Evolutionary conservation across 53 echinoderm and acorn worm genomes (phyloP).

Genomic region (Paracentrotus lividus): DNA sequence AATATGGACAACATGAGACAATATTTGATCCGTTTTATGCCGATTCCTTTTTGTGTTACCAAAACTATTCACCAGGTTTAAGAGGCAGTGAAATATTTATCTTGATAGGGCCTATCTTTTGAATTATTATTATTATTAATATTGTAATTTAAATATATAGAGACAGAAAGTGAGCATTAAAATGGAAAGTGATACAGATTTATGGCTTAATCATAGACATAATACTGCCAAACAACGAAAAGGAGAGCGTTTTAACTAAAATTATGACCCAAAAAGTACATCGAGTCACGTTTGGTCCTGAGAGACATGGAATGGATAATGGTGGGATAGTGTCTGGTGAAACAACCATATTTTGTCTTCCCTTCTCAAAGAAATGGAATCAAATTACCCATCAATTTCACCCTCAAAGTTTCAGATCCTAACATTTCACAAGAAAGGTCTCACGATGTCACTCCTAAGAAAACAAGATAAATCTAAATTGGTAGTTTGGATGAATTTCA

Average conservation of each 20-base stretch:
- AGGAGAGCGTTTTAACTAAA: neutral
- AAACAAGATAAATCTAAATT: neutral
- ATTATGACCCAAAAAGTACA: neutral
- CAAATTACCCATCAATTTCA: conserved; percentile 37
- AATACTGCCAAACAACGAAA: neutral
- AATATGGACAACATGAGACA: too few species aligned
- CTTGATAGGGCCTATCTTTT: too few species aligned
- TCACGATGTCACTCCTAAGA: conserved; percentile 24
- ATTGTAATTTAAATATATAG: too few species aligned
- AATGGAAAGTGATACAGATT: neutral
- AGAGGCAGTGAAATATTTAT: too few species aligned
- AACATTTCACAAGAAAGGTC: conserved; percentile 27
- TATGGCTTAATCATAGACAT: neutral
- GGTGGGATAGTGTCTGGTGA: neutral
- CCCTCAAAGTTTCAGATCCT: conserved; percentile 27
- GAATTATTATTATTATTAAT: too few species aligned
- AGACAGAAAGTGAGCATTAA: too few species aligned
- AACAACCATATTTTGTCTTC: conserved; percentile 29
- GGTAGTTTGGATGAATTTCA: neutral
- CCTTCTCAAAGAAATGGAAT: conserved; percentile 30
- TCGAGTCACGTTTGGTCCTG: neutral
- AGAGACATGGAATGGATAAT: conserved; percentile 17
- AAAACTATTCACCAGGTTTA: too few species aligned
- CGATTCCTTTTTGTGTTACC: too few species aligned
- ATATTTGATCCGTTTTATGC: too few species aligned